A percentile compares a stretch with the other conserved stretches of the same genome.
phyloP scores from a whole-genome alignment of 2,797 vertebrate genomes.

The Enteromius paludinosus region DNA sequence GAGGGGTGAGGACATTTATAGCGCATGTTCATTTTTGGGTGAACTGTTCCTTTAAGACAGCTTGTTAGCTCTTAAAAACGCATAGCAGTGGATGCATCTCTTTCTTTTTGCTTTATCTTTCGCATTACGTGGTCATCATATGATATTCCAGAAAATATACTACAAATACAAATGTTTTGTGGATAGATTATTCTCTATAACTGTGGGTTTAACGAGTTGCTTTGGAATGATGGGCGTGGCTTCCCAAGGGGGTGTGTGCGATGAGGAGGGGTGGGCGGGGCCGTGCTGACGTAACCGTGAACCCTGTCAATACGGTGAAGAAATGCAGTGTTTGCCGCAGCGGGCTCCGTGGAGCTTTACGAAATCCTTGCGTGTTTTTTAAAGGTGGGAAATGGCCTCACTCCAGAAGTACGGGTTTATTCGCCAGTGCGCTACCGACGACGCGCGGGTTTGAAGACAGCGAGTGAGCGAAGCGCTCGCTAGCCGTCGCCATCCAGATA shows the following conservation, averaged over 20 bases:
- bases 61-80: slow-evolving; percentile 18
- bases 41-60: not conserved
- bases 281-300: slow-evolving; percentile 59
- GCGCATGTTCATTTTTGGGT: not conserved
- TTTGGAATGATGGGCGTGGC: slow-evolving; percentile 1
- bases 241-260: not conserved
- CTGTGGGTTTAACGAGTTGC: too few relatives aligned
- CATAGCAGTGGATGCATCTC: not conserved
- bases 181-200: not conserved
- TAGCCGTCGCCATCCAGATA: slow-evolving; percentile 26
- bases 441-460: not conserved
- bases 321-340: slow-evolving; percentile 20
- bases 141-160: not conserved
- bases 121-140: not conserved
- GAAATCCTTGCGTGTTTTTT: not conserved
- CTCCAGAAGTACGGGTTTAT: not conserved
- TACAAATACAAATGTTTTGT: slow-evolving; percentile 27
- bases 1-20: not conserved
- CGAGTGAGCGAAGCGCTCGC: slow-evolving; percentile 33
- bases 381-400: slow-evolving; percentile 28
- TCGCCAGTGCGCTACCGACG: not conserved
- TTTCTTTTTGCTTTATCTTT: not conserved
- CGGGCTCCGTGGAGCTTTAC: not conserved
- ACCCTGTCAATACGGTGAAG: slow-evolving; percentile 30
- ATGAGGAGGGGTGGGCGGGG: slow-evolving; percentile 62